Base-by-base conservation (phyloP, 2,888 invertebrate genomes). In the Steinernema hermaphroditum region DNA sequence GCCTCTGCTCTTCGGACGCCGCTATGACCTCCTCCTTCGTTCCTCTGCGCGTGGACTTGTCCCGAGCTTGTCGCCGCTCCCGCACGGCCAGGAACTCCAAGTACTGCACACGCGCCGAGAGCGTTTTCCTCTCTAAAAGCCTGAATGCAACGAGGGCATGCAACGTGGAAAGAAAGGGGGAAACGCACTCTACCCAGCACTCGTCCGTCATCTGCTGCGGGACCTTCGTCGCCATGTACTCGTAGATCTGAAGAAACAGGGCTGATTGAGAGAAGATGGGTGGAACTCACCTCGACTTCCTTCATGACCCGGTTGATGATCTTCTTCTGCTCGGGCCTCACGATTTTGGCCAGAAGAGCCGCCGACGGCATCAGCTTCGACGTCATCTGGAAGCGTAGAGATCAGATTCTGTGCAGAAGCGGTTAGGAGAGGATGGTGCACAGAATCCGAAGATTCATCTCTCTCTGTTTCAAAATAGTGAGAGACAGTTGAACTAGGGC, bases 31-130 rank as follows among this genome's bases (percentile, higher is more conserved):
- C 41, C 46, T 54, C 68, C 6, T 22, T 2, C 2, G 16, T n/a
- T 19, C 32, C 54, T 8, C 29, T 24, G 22, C 19, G 27, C 43
- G 57, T 68, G n/a, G 49, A 34, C 1, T 75, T 70, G 27, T 77
- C 79, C 22, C 50, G 34, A 4, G 74, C 70, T 32, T 74, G 37
- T 49, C 78, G 50, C n/a, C 73, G 46, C 12, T 77, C 68, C 16
- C 68, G 78, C 9, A 81, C 12, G 0, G 81, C 80, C 9, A 79
- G 24, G 73, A 74, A 81, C 62, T 79, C 79, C 72, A 81, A 74
- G 34, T 71, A 76, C 0, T 22, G 41, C 24, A 80, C 78, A 16
- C 79, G 76, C 9, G 77, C 75, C 0, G 22, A 4, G 16, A 77
- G 69, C 2, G 69, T 34, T 49, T 22, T 24, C 1, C 50, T 43